Evolutionary conservation across 2,888 invertebrate genomes (phyloP).

Genomic region (Conus canariensis): DNA sequence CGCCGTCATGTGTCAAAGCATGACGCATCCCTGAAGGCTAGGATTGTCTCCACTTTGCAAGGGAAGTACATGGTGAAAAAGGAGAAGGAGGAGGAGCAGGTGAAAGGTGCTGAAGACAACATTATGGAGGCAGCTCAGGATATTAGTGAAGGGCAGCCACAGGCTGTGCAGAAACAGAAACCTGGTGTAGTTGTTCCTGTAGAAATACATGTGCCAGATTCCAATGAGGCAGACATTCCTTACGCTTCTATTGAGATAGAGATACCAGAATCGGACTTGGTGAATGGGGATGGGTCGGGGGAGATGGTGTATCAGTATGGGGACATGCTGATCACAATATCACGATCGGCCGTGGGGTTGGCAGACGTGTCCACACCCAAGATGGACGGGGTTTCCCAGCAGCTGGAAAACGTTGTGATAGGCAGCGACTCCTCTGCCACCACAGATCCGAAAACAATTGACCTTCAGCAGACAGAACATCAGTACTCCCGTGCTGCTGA

Average conservation of each 20-base stretch:
- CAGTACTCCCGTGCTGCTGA: slow-evolving; percentile 1
- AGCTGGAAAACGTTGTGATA: neutral
- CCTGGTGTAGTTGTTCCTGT: neutral
- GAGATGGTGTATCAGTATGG: slow-evolving; percentile 38
- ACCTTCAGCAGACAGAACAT: neutral
- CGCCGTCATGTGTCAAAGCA: slow-evolving; percentile 25
- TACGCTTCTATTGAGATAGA: slow-evolving; percentile 35
- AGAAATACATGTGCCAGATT: neutral
- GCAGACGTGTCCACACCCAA: neutral
- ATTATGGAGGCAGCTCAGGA: neutral
- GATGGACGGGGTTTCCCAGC: neutral
- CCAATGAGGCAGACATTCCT: neutral
- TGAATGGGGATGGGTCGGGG: neutral
- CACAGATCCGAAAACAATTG: too few relatives aligned
- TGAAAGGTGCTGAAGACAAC: neutral
- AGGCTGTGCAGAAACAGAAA: neutral
- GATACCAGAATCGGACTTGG: slow-evolving; percentile 22
- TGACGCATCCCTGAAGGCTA: neutral
- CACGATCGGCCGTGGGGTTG: slow-evolving; percentile 7
- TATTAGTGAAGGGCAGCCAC: neutral
- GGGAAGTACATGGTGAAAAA: neutral
- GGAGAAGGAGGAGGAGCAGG: neutral
- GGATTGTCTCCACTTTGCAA: neutral
- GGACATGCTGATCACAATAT: slow-evolving; percentile 41
- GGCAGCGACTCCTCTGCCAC: neutral